phyloP scores from a whole-genome alignment of 1,140 invertebrate genomes.

The Microplitis demolitor region DNA sequence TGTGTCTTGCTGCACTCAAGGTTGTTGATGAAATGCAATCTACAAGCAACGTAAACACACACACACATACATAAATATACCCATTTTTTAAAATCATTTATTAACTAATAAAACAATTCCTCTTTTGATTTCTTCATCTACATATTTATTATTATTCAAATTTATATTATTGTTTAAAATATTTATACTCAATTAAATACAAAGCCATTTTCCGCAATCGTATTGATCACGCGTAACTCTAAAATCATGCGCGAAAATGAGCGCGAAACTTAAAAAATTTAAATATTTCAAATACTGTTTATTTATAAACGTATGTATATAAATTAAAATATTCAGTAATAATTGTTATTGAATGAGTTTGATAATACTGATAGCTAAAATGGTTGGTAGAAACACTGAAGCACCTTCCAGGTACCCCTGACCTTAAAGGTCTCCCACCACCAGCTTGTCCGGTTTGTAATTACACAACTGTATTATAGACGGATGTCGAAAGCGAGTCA shows the following conservation, averaged over 20 bases:
- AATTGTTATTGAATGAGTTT: not conserved
- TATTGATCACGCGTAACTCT: not conserved
- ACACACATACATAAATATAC: too few relatives aligned
- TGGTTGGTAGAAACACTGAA: not conserved
- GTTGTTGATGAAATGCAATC: conserved; percentile 1
- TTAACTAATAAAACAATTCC: not conserved
- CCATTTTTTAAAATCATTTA: too few relatives aligned
- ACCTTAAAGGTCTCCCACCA: conserved; percentile 17
- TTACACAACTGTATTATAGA: conserved; percentile 17
- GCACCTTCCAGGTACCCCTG: conserved; percentile 22
- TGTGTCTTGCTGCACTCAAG: conserved; percentile 3
- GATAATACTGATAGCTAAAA: not conserved
- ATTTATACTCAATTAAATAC: not conserved
- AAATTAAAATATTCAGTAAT: not conserved
- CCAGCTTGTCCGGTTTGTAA: not conserved
- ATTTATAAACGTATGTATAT: not conserved
- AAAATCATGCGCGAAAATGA: not conserved
- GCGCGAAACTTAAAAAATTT: not conserved
- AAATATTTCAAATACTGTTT: not conserved
- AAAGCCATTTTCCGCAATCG: not conserved
- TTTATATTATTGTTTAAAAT: not conserved
- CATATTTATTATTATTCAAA: not conserved
- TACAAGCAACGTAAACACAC: not conserved
- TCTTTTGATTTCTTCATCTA: not conserved
- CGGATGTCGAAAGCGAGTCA: conserved; percentile 11